phyloP scores from a whole-genome alignment of 2,888 invertebrate species.

The Priapulus caudatus region DNA sequence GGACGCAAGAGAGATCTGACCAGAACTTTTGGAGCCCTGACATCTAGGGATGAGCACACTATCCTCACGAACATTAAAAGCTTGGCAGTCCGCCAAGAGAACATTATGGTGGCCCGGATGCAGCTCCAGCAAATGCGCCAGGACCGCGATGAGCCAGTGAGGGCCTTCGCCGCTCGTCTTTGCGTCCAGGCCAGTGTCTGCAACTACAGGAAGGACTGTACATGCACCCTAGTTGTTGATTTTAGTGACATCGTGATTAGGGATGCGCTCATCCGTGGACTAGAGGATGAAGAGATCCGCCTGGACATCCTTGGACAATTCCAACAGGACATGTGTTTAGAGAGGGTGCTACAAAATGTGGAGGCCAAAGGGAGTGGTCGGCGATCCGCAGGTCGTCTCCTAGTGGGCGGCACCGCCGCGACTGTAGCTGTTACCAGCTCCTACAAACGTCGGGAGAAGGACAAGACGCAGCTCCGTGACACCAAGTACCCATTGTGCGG shows the following conservation, averaged over 20 bases:
- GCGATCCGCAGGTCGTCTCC: too few species aligned
- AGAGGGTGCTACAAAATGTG: too few species aligned
- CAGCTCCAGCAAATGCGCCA: conserved; percentile 20
- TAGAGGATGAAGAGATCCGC: conserved; percentile 5
- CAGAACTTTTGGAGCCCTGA: conserved; percentile 4
- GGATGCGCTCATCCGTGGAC: conserved; percentile 8
- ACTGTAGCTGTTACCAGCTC: too few species aligned
- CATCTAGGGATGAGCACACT: conserved; percentile 14
- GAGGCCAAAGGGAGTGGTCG: too few species aligned
- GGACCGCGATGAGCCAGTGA: conserved; percentile 19
- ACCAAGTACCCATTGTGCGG: too few species aligned
- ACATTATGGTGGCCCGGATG: conserved; percentile 20
- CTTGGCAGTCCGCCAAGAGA: conserved; percentile 21
- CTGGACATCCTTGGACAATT: conserved; percentile 8
- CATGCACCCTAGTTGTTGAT: too few species aligned
- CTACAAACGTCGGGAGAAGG: too few species aligned
- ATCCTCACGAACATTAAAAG: conserved; percentile 15
- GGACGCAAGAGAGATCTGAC: too few species aligned
- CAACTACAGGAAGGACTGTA: conserved; percentile 18
- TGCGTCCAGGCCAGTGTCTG: conserved; percentile 20
- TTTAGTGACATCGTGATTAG: conserved; percentile 2
- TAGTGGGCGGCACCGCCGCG: too few species aligned
- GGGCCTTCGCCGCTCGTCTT: conserved; percentile 19
- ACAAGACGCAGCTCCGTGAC: too few species aligned
- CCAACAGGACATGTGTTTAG: conserved; percentile 8